Percentiles rank a stretch among this genome's conserved stretches.
These are phyloP conservation scores for Pantherophis alleghaniensis DNA, from an alignment of 2,797 vertebrate genomes.

Conservation along the genomic window DNA sequence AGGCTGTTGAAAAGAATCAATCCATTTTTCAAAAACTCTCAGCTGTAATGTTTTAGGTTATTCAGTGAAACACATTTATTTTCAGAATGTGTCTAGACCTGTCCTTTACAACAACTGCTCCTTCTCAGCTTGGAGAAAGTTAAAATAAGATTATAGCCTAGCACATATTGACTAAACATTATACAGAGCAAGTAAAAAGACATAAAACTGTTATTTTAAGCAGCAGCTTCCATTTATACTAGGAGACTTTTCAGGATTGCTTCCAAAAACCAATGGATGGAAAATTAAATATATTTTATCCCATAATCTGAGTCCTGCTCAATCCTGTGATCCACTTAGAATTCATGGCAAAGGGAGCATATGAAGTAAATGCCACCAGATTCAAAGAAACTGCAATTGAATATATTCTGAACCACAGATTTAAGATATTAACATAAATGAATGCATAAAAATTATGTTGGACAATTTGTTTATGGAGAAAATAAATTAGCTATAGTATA, in stretches of 20 bases:
- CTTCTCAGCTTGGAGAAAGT: background rate
- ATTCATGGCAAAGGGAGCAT: background rate
- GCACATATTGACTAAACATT: background rate
- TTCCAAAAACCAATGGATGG: background rate
- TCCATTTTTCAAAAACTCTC: background rate
- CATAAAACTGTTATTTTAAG: background rate
- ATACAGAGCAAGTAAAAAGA: too few species aligned
- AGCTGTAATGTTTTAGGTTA: background rate
- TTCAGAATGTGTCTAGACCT: background rate
- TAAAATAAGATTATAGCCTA: background rate
- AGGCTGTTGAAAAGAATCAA: background rate
- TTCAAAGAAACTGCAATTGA: background rate
- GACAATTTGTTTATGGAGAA: background rate
- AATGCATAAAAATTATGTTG: background rate
- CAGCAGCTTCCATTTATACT: background rate
- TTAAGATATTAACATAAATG: background rate
- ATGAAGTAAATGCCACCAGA: background rate
- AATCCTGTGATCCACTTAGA: background rate
- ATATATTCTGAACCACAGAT: background rate
- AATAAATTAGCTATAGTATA: background rate
- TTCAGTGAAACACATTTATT: background rate
- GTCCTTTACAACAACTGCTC: background rate
- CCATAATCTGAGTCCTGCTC: background rate
- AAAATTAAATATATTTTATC: background rate
- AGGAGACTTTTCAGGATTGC: background rate